A percentile compares a stretch with the other conserved stretches of the same genome.
These are phyloP conservation scores for Heptranchias perlo DNA, from an alignment of 2,113 vertebrate genomes.

Conservation along the genomic window DNA sequence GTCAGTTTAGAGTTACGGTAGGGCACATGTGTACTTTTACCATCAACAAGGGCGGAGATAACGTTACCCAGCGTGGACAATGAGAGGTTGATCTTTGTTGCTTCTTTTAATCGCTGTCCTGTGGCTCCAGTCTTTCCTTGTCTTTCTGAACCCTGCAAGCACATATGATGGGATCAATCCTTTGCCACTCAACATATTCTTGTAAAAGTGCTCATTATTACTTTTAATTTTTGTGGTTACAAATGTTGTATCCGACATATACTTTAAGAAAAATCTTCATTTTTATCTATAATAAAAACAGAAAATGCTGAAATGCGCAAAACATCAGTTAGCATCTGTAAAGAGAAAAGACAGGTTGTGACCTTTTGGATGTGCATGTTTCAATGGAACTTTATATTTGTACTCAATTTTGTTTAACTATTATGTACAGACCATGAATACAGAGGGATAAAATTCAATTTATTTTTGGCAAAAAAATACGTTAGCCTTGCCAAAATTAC, in stretches of 20 bases:
- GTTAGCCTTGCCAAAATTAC: background rate
- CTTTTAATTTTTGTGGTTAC: background rate
- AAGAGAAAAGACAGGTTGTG: background rate
- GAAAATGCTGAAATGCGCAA: background rate
- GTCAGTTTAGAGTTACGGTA: conserved; percentile 97
- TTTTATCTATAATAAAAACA: background rate
- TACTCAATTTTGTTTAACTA: background rate
- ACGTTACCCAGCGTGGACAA: conserved; percentile 95
- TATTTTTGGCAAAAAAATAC: background rate
- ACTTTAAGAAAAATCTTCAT: background rate
- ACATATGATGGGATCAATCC: background rate
- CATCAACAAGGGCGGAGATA: conserved; percentile 95
- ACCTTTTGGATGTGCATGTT: background rate
- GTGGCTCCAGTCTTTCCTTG: conserved; percentile 97
- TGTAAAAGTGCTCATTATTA: background rate
- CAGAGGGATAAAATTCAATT: background rate
- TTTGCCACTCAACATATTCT: background rate
- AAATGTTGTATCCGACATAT: background rate
- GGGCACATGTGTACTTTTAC: conserved; percentile 95
- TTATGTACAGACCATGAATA: background rate
- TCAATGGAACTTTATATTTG: background rate
- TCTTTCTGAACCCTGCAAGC: conserved; percentile 86
- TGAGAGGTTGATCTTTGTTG: conserved; percentile 96
- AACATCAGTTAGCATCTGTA: background rate
- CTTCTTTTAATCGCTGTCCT: conserved; percentile 92